Conservation (phyloP, 2,113 vertebrate species). For the Lipophrys pholis region DNA sequence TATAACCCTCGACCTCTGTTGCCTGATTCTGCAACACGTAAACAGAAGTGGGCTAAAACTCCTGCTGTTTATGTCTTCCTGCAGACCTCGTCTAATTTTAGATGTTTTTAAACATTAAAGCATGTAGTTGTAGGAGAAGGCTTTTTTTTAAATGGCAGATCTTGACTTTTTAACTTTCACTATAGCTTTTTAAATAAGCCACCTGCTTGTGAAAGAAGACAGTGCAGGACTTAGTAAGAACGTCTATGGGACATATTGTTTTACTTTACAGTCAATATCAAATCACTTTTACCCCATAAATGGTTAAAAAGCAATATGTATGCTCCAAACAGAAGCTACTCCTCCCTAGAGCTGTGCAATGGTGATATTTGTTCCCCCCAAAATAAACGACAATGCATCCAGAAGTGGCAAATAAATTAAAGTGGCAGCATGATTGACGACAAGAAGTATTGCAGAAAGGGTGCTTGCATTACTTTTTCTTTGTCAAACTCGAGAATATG, state of each 20-base stretch:
- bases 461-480: conserved; percentile 84
- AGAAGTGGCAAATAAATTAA: conserved; percentile 97
- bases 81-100: background rate
- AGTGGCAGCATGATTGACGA: conserved; percentile 96
- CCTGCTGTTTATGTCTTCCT: conserved; percentile 17
- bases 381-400: conserved; percentile 95
- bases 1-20: conserved; percentile 47
- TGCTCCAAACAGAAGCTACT: conserved; percentile 43
- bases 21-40: conserved; percentile 35
- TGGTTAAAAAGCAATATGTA: conserved; percentile 87
- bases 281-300: conserved; percentile 65
- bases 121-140: too few species aligned
- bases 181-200: background rate
- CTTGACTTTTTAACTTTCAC: too few species aligned
- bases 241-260: background rate
- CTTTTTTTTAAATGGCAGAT: too few species aligned
- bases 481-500: conserved; percentile 86
- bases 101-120: background rate
- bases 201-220: too few species aligned
- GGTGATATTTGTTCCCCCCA: conserved; percentile 83
- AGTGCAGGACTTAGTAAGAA: background rate
- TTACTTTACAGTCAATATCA: conserved; percentile 41
- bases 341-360: conserved; percentile 88
- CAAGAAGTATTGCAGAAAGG: conserved; percentile 85
- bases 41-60: conserved; percentile 38